phyloP scores from a whole-genome alignment of 2,888 invertebrate species.

The Calameuta idolon region DNA sequence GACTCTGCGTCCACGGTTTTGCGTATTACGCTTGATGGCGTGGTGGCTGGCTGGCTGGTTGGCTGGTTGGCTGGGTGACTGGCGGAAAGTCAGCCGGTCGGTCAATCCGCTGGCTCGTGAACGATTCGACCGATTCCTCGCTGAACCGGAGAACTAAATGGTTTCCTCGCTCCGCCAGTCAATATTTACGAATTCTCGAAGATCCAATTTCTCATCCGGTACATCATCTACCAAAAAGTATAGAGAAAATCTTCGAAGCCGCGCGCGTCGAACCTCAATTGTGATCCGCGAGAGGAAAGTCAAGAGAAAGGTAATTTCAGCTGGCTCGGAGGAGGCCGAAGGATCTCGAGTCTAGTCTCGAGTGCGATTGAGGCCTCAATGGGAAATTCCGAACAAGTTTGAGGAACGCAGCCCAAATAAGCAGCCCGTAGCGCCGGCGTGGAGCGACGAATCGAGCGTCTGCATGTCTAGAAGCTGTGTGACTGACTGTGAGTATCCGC shows the following conservation, averaged over 20 bases:
- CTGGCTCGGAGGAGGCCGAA: no score
- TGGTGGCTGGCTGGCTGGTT: no score
- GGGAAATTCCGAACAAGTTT: not conserved
- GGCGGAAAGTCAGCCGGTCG: no score
- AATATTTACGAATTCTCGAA: not conserved
- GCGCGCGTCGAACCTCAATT: no score
- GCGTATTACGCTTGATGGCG: not conserved
- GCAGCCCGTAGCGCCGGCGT: no score
- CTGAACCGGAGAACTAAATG: not conserved
- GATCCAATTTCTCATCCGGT: not conserved
- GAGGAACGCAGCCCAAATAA: no score
- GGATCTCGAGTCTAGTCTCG: no score
- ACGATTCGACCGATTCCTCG: not conserved
- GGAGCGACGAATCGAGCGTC: not conserved
- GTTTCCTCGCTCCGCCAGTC: not conserved
- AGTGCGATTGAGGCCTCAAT: not conserved
- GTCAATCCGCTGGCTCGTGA: no score
- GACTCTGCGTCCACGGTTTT: slow-evolving; percentile 49
- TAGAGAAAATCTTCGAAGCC: no score
- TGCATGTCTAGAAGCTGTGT: not conserved
- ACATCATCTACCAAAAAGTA: not conserved
- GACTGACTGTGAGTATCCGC: not conserved
- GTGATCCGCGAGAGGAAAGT: no score
- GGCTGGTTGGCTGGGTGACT: no score
- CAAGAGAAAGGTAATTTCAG: no score